These are phyloP conservation scores for Ammodytes dubius DNA, from an alignment of 2,113 vertebrate species.

Conservation along the genomic window DNA sequence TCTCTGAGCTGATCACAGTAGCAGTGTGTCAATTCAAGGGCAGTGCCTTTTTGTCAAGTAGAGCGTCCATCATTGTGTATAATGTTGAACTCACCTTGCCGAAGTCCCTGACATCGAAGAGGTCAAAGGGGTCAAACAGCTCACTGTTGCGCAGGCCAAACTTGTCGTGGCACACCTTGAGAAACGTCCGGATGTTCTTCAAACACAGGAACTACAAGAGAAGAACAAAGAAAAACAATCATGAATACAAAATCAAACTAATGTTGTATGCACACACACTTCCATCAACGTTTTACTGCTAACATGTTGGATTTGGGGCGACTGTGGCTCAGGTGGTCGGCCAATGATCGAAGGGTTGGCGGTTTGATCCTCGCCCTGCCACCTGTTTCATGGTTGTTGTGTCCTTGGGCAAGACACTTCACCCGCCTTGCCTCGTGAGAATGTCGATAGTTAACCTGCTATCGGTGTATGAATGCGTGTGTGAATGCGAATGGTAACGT, in stretches of 20 bases:
- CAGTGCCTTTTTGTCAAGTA: background rate
- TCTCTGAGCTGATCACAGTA: background rate
- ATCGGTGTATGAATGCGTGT: too few relatives aligned
- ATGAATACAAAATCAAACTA: background rate
- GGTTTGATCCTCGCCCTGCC: too few relatives aligned
- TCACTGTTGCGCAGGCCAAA: conserved; percentile 95
- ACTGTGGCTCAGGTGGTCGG: too few relatives aligned
- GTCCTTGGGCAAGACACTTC: too few relatives aligned
- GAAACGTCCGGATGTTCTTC: conserved; percentile 98
- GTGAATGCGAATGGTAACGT: too few relatives aligned
- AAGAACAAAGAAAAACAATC: background rate
- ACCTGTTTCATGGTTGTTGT: too few relatives aligned
- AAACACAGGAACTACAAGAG: conserved; percentile 92
- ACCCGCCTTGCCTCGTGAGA: too few relatives aligned
- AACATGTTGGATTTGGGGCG: background rate
- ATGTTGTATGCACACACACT: background rate
- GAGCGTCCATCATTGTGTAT: background rate
- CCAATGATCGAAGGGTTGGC: too few relatives aligned
- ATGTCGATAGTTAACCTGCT: too few relatives aligned
- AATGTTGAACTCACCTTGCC: conserved; percentile 92
- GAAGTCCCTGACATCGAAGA: conserved; percentile 98
- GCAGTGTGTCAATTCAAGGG: background rate
- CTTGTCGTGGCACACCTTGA: conserved; percentile 97
- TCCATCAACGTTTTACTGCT: rapidly evolving
- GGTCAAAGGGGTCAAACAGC: conserved; percentile 97